Base-by-base conservation (phyloP, 2,888 invertebrate species). In the Alsophila aescularia region DNA sequence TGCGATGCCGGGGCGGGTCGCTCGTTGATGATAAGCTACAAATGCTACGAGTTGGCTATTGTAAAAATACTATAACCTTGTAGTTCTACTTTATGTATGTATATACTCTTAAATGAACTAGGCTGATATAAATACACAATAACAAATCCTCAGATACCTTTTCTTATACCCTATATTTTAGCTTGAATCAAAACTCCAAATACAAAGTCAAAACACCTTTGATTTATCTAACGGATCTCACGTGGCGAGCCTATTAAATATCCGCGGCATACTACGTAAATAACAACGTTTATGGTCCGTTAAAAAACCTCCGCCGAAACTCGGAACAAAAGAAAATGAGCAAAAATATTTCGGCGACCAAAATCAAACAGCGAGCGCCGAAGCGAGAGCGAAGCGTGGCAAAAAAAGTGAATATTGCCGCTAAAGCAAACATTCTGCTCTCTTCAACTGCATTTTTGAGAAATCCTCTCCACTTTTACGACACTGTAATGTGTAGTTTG, bases 281-380 rank as follows among this genome's bases (percentile, higher is more conserved):
- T 58, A 55, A 47, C 59, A 58, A 58, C 52, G 40, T 66, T 65
- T 61, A 66, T 60, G 59, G 58, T 7, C 56, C 60, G 53, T 63
- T 50, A 63, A 65, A 64, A 65, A 66, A 62, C 60, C 59, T 61
- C 58, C 59, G 60, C 37, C 61, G 47, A 49, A 60, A 57, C 54
- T 52, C 53, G 41, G 48, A 15, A 60, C 58, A 57, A 65, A 62
- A 62, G 59, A 51, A 55, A 64, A 57, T 48, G 43, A 53, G 49
- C 56, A 49, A 54, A 66, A 62, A 55, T 43, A 51, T 51, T 59
- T 43, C 27, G 48, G 55, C 53, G 52, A 54, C 62, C 50, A 54
- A 61, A 62, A 65, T 61, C 58, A 63, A 63, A 65, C 47, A 40
- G 24, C 44, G 32, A 13, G 24, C 50, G 54, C 10, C 44, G 31